Evolutionary conservation across 2,113 vertebrate species (phyloP), one percentile per base, ranked within the genome.

Genomic region (Corythoichthys intestinalis): DNA sequence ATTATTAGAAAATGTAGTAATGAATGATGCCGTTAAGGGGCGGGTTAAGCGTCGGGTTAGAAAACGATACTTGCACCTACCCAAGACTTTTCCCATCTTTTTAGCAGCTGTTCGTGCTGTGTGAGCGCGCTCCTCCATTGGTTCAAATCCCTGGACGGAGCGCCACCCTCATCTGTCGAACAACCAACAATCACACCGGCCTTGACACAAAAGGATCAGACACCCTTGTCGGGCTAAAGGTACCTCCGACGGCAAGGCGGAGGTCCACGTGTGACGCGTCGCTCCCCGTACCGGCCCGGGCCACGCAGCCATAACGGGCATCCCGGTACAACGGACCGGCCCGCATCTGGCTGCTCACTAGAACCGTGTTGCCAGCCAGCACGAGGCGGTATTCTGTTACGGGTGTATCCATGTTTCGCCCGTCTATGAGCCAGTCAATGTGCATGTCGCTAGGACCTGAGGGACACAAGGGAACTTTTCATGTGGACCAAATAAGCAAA

Each of bases 271-370:
- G 80, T 0, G 96, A 95, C 0, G 80, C 84, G 58, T 74, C 81
- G 4, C 75, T 94, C 65, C 93, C 94, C 2, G 67, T 75, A 17
- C 86, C 75, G 48, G 95, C 94, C 68, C 90, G 66, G 2, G 92
- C 92, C 0, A 91, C 90, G 76, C 97, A 98, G 66, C 84, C 73
- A 78, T 96, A 99, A 49, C 89, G 89, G 6, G 94, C 79, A 4
- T 94, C 92, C 73, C 91, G 90, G 65, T 66, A 74, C 60, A 94
- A 63, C 1, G 92, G 77, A 1, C 94, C 93, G 64, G 85, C 86
- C 78, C 76, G 90, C 66, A 98, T 83, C 96, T 95, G 97, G 85
- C 95, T 98, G 88, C 95, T 92, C 72, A 92, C 86, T 0, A 96
- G 91, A 7, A 90, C 72, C 72, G 81, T 86, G 58, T 87, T 92